phyloP scores from a whole-genome alignment of 1,140 invertebrate genomes.

The Brachionus rotundiformis region DNA sequence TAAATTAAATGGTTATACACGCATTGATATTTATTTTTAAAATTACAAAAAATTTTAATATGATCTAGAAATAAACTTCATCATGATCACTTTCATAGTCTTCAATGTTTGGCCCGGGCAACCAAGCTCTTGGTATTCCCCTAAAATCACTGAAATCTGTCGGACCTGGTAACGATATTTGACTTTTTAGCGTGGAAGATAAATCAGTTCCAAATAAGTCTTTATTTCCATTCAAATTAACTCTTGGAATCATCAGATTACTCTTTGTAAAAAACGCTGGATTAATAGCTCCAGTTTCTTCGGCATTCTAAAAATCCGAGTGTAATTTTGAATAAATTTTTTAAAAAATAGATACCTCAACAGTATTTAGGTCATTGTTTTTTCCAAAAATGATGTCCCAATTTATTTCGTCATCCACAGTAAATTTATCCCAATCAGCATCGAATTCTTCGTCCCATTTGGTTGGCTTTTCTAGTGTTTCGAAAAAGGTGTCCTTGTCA shows the following conservation, averaged over 20 bases:
- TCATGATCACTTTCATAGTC: constrained; percentile 16
- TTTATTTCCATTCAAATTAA: constrained; percentile 3
- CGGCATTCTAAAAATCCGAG: not conserved
- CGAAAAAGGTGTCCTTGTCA: not conserved
- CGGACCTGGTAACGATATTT: constrained; percentile 22
- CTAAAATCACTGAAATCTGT: constrained; percentile 9
- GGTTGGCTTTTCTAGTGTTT: not conserved
- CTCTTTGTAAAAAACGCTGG: constrained; percentile 10
- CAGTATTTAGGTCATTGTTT: not conserved
- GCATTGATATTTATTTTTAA: not conserved
- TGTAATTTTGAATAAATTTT: not conserved
- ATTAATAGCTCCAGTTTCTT: constrained; percentile 13
- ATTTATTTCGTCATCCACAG: constrained; percentile 15
- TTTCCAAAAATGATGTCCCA: constrained; percentile 41
- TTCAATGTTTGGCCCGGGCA: not conserved
- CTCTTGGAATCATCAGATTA: constrained; percentile 31
- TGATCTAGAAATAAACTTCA: constrained; percentile 12
- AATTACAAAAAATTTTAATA: not conserved
- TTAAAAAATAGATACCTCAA: not conserved
- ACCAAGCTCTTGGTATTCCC: constrained; percentile 31
- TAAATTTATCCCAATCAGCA: constrained; percentile 42
- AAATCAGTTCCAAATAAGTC: constrained; percentile 6
- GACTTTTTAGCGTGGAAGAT: constrained; percentile 20
- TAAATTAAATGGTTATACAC: not conserved
- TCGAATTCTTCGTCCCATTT: not conserved